Conservation (phyloP, 2,888 invertebrate genomes). For the Balanococcus diminutus region DNA sequence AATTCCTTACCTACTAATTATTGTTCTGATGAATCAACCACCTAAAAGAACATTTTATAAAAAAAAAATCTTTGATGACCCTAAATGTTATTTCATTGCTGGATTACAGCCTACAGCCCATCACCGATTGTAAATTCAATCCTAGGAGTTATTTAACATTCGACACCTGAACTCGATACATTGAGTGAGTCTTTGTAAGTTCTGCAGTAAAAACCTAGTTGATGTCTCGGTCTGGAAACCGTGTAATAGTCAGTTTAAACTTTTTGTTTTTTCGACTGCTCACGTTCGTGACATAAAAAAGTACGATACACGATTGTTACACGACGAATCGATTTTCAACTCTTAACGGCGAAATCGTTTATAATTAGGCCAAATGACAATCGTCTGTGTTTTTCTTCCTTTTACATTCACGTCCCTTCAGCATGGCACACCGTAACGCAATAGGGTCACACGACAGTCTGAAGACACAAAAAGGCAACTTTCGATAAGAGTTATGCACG, state of each 20-base stretch:
- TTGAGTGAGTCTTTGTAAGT: too few species aligned
- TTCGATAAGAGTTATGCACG: not conserved
- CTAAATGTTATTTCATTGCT: too few species aligned
- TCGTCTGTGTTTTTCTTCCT: slow-evolving; percentile 6
- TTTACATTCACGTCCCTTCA: not conserved
- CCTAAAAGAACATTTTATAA: too few species aligned
- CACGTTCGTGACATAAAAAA: slow-evolving; percentile 38
- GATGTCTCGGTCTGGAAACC: slow-evolving; percentile 7
- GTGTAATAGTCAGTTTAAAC: not conserved
- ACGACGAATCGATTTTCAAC: slow-evolving; percentile 32
- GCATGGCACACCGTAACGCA: not conserved
- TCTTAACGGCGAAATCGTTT: slow-evolving; percentile 39
- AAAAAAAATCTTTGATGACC: too few species aligned
- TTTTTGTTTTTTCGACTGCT: not conserved
- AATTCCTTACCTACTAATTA: too few species aligned
- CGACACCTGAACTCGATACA: not conserved
- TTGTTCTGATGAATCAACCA: too few species aligned
- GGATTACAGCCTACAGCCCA: too few species aligned
- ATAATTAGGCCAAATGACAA: slow-evolving; percentile 37
- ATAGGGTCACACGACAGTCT: slow-evolving; percentile 11
- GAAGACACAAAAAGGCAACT: not conserved
- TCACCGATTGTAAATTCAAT: too few species aligned
- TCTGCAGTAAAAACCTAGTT: not conserved
- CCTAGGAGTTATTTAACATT: too few species aligned
- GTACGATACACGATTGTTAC: slow-evolving; percentile 16